phyloP scores from a whole-genome alignment of 2,797 vertebrate species.

The Hyperoplus immaculatus region DNA sequence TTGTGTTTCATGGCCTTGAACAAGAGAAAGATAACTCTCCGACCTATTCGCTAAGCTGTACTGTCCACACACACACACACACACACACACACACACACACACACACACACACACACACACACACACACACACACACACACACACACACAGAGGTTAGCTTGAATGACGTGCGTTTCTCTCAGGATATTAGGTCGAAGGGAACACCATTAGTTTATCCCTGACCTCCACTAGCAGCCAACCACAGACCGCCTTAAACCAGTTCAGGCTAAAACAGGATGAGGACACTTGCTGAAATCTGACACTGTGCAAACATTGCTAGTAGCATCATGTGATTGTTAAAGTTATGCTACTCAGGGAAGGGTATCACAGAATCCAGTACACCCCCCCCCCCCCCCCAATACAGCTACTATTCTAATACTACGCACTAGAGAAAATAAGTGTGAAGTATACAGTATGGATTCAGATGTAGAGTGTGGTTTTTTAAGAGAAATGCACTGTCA shows the following conservation, averaged over 20 bases:
- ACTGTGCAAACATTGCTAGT: neutral
- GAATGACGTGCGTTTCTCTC: neutral
- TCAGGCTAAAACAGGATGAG: constrained; percentile 52
- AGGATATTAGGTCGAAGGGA: neutral
- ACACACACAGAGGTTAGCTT: neutral
- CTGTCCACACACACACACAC: too few species aligned
- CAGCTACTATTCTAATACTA: too few species aligned
- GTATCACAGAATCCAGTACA: too few species aligned
- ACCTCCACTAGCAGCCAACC: constrained; percentile 4
- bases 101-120: too few species aligned
- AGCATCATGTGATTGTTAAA: constrained; percentile 26
- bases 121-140: too few species aligned
- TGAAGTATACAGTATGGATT: neutral
- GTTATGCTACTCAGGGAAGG: neutral
- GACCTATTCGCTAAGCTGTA: constrained; percentile 21
- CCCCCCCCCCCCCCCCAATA: too few species aligned
- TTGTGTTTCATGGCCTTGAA: constrained; percentile 20
- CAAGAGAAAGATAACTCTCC: neutral
- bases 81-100: too few species aligned
- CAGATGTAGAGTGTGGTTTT: too few species aligned
- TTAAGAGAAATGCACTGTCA: too few species aligned
- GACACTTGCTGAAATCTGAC: constrained; percentile 42
- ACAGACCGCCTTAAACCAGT: constrained; percentile 57
- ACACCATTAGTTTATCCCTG: constrained; percentile 31
- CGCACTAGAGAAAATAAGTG: neutral